Evolutionary conservation across 1,140 invertebrate species (phyloP), one percentile per base, ranked within the genome.

Genomic region (Pseudomyrmex dendroicus): DNA sequence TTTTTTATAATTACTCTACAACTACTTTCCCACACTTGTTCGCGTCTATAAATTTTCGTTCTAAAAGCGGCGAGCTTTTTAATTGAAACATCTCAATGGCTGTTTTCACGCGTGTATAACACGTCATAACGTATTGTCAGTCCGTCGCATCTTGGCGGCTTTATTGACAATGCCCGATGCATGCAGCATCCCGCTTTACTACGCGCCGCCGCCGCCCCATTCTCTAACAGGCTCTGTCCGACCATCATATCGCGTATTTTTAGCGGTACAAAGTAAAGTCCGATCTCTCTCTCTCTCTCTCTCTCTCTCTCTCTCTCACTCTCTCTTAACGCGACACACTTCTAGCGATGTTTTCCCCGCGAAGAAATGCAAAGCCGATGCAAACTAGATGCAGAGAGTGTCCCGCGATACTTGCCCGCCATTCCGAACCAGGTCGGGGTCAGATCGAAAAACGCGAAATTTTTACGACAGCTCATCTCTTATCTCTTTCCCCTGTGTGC

Each of bases 131-230:
- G 76, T 56, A 80, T 80, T 80, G 76, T 80, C 56, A 67, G 44
- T 59, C 46, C 22, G 44, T 80, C 76, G 64, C 66, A 59, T 80
- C 76, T 80, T 70, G 64, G 44, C 17, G 52, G 20, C 54, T 54
- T 80, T 80, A 80, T 80, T 72, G 76, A 80, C 76, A 80, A 80
- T 80, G 76, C 66, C 66, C 44, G 76, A 80, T 72, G 76, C 66
- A 78, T 59, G 64, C 76, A 48, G 54, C 44, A 48, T 61, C 54
- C 54, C 25, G 35, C 54, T 80, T 80, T 72, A 80, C 64, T 22
- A 17, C 15, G 52, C 64, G 73, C 44, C 44, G 44, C 63, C 52
- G 3, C 46, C 44, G 9, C 63, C 22, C 10, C 76, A 70, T 57
- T 66, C 66, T 13, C 76, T 44, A 70, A 50, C 76, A 35, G 76